phyloP scores from a whole-genome alignment of 2,113 vertebrate species.

The Lagopus leucura region DNA sequence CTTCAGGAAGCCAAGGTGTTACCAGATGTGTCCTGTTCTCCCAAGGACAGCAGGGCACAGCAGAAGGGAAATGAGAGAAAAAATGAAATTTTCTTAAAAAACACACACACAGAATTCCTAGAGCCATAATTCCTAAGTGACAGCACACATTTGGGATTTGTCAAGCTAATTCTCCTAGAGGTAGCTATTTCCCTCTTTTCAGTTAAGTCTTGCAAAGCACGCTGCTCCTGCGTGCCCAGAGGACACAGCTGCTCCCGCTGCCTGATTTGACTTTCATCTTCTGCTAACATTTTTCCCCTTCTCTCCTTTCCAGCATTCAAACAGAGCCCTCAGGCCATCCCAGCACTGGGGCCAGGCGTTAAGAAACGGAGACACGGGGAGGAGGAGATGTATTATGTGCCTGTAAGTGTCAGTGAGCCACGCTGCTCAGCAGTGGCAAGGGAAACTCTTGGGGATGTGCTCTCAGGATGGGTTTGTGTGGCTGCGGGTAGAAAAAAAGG shows the following conservation, averaged over 20 bases:
- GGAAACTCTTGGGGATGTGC: not conserved
- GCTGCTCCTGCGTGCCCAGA: not conserved
- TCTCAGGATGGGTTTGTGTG: fast-evolving
- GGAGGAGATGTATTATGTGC: constrained; percentile 94
- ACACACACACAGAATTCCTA: not conserved
- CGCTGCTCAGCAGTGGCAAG: fast-evolving
- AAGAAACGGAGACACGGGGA: constrained; percentile 94
- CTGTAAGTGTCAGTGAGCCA: constrained; percentile 79
- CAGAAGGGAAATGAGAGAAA: not conserved
- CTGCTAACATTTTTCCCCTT: fast-evolving
- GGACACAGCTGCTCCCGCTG: not conserved
- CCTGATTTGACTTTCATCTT: too few species aligned
- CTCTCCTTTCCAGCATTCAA: constrained; percentile 86
- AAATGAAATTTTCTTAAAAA: not conserved
- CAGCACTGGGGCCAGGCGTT: constrained; percentile 82
- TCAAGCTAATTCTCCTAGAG: too few species aligned
- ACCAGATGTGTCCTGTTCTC: not conserved
- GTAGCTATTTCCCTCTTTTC: not conserved
- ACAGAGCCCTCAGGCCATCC: constrained; percentile 88
- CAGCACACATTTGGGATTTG: not conserved
- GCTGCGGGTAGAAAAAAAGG: not conserved
- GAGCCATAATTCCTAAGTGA: not conserved
- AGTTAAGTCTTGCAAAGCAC: not conserved
- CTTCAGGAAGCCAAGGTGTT: not conserved
- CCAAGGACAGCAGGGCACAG: not conserved